phyloP scores from a whole-genome alignment of 1,140 invertebrate species.

The Argopecten irradians region DNA sequence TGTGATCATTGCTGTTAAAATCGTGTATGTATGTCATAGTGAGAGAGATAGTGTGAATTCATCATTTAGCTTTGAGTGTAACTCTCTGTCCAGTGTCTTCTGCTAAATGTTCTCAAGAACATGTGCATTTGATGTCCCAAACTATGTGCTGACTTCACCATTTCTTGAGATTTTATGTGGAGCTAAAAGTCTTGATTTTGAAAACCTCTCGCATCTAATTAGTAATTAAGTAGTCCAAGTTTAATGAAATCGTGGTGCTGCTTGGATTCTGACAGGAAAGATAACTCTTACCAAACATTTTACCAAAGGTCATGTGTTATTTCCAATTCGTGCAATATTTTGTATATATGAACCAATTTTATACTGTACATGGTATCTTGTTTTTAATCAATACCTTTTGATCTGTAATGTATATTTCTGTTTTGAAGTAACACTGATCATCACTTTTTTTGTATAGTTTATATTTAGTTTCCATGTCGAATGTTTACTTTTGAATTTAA shows the following conservation, averaged over 20 bases:
- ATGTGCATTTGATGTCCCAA: background rate
- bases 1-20: background rate
- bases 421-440: background rate
- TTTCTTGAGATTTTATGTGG: conserved; percentile 9
- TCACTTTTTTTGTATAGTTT: background rate
- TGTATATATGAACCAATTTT: conserved; percentile 3
- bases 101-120: background rate
- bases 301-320: background rate
- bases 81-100: conserved; percentile 5
- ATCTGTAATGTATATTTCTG: background rate
- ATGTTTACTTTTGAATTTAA: background rate
- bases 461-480: background rate
- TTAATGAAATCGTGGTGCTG: background rate
- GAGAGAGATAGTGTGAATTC: background rate
- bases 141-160: background rate
- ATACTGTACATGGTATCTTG: background rate
- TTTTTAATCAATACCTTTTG: background rate
- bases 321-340: conserved; percentile 12
- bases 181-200: conserved; percentile 9
- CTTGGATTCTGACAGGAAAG: background rate
- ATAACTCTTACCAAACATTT: background rate
- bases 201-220: background rate
- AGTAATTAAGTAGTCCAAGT: background rate
- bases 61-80: background rate
- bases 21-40: background rate